These are phyloP conservation scores for Seira sanloemensis DNA, from an alignment of 2,888 invertebrate genomes.

Conservation along the genomic window DNA sequence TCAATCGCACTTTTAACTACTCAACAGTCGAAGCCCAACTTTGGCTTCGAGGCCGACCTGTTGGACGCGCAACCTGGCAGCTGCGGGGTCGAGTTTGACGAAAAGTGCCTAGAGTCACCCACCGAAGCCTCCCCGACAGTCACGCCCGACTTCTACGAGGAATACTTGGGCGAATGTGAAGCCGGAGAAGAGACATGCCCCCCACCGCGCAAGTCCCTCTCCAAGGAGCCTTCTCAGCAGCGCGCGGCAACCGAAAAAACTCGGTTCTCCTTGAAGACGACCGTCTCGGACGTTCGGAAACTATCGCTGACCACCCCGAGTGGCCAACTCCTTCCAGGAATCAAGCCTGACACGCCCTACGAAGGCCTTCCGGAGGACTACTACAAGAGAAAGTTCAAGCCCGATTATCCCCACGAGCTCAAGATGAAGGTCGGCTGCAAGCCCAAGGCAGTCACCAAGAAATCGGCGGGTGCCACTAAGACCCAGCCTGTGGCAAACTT, in stretches of 20 bases:
- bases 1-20: no score
- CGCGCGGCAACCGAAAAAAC: not conserved
- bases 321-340: not conserved
- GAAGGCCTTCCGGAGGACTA: slow-evolving; percentile 27
- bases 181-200: slow-evolving; percentile 35
- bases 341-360: not conserved
- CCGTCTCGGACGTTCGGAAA: not conserved
- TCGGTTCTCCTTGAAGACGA: not conserved
- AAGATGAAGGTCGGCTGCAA: slow-evolving; percentile 37
- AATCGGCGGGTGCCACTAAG: slow-evolving; percentile 30
- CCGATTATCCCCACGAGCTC: slow-evolving; percentile 54
- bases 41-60: no score
- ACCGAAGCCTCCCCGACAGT: not conserved
- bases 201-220: not conserved
- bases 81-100: slow-evolving; percentile 42
- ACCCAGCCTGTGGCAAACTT: slow-evolving; percentile 52
- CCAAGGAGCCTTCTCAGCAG: not conserved
- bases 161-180: slow-evolving; percentile 30
- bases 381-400: slow-evolving; percentile 32
- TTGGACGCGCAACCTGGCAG: slow-evolving; percentile 9
- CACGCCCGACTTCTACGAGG: not conserved
- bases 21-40: no score
- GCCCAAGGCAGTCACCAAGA: not conserved
- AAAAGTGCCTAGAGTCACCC: slow-evolving; percentile 18
- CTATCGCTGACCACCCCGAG: not conserved